Evolutionary conservation across 2,113 vertebrate genomes (phyloP).

Genomic region (Recurvirostra avosetta): DNA sequence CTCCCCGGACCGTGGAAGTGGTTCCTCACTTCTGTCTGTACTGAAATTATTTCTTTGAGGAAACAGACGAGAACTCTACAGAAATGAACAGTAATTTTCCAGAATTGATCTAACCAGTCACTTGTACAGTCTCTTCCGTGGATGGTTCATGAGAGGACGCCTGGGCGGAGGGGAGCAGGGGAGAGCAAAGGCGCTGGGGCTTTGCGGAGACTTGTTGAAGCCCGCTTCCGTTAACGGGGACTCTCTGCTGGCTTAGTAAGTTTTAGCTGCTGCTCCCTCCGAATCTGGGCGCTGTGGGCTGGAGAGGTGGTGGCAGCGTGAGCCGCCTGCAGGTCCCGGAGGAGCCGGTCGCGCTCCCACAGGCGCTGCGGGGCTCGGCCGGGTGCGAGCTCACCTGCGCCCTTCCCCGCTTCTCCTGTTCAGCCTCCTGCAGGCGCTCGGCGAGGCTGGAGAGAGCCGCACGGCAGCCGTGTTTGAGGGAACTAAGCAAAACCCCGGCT

Average conservation of each 20-base stretch:
- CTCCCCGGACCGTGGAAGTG: accelerated
- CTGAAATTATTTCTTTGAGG: not conserved
- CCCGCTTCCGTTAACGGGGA: accelerated
- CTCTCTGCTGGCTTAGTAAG: accelerated
- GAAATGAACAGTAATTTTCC: not conserved
- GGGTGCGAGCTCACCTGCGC: accelerated
- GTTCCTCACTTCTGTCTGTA: not conserved
- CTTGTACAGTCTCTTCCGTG: not conserved
- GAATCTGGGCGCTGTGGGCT: accelerated
- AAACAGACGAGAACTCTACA: not conserved
- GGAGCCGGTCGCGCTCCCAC: too few relatives aligned
- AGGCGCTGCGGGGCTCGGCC: too few relatives aligned
- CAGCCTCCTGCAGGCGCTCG: not conserved
- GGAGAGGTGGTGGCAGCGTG: not conserved
- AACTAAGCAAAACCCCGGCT: not conserved
- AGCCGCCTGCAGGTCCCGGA: not conserved
- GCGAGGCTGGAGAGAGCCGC: not conserved
- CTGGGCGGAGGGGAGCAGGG: not conserved
- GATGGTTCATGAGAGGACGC: too few relatives aligned
- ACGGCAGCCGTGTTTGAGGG: not conserved
- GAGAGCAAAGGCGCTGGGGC: accelerated
- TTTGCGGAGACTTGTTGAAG: too few relatives aligned
- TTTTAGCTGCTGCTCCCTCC: not conserved
- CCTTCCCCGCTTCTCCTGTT: not conserved
- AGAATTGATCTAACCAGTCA: not conserved